Base-by-base conservation (phyloP, 2,113 vertebrate species). In the Abramis brama region DNA sequence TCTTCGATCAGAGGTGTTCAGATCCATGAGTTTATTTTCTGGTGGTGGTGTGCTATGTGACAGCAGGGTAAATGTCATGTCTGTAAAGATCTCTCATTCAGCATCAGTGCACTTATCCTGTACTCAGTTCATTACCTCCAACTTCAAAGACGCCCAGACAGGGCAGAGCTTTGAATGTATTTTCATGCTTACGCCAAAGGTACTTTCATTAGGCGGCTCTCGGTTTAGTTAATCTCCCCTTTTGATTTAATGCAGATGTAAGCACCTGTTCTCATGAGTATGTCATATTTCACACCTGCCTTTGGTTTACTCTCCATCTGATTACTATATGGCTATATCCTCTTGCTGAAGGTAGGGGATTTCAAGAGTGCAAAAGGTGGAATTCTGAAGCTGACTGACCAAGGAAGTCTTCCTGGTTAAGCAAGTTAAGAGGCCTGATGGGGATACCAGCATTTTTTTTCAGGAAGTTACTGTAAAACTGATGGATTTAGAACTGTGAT, bases 11-110 rank as follows among this genome's bases (percentile, higher is more conserved):
- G 83, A 89, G 87, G 85, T 85, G 76, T 33, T 68, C 82, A 43
- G 77, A 86, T 88, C 71, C 85, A 25, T 21, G 62, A 88, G 87
- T 89, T 90, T 91, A 86, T 90, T 88, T 86, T 90, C 81, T 85
- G 66, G 7, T 64, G 25, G 82, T 79, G 71, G 39, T 83, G 78
- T 85, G 55, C 74, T 27, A 21, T n/a, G 21, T 55, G 43, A 70
- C 11, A 52, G 73, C 50, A 82, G 36, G 21, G 43, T 75, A 77
- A 71, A 45, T 50, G 76, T 25, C 52, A 19, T 81, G 23, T 30
- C 64, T 70, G 50, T 82, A 52, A n/a, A 79, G 71, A 45, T 59
- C 23, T 43, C 66, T 86, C 23, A 66, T 66, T 82, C 70, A 79
- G 79, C 60, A 33, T 25, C 21, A 43, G 19, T 47, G 70, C 45